Conservation (phyloP, 1,140 invertebrate genomes). For the Cataglyphis hispanica region DNA sequence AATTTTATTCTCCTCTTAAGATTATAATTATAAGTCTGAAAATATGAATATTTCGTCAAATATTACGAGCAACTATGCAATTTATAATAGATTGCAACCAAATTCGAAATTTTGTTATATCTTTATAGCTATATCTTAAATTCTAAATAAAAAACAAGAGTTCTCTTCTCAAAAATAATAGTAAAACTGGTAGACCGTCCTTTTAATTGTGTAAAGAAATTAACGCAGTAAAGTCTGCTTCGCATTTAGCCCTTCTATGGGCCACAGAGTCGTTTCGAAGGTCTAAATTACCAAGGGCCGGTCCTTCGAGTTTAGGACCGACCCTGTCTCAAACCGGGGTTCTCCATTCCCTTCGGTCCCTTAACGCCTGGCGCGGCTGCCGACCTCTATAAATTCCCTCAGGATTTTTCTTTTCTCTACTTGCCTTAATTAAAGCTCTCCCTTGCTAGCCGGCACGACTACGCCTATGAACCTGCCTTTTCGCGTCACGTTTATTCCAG, state of each 20-base stretch:
- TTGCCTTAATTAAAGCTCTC: slow-evolving; percentile 85
- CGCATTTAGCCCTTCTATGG: slow-evolving; percentile 79
- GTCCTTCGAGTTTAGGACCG: slow-evolving; percentile 77
- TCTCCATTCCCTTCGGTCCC: slow-evolving; percentile 73
- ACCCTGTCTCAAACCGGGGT: slow-evolving; percentile 69
- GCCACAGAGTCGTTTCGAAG: slow-evolving; percentile 76
- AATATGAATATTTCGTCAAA: neutral
- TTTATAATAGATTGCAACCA: neutral
- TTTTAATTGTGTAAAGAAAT: slow-evolving; percentile 80
- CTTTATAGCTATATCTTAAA: neutral
- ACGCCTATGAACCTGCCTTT: slow-evolving; percentile 74
- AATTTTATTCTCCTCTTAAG: too few species aligned
- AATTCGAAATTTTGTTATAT: too few species aligned
- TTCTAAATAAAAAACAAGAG: neutral
- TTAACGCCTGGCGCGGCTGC: slow-evolving; percentile 66
- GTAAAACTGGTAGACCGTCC: slow-evolving; percentile 50
- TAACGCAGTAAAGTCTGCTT: slow-evolving; percentile 77
- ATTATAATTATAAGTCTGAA: too few species aligned
- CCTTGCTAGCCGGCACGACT: slow-evolving; percentile 78
- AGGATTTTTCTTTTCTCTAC: slow-evolving; percentile 85
- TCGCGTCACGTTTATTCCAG: slow-evolving; percentile 62
- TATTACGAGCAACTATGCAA: neutral
- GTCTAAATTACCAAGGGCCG: slow-evolving; percentile 78
- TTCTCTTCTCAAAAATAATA: slow-evolving; percentile 22
- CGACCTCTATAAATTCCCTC: slow-evolving; percentile 85